A percentile compares a stretch with the other conserved stretches of the same genome.
These are phyloP conservation scores for Metellina segmentata DNA, from an alignment of 2,888 invertebrate genomes.

Conservation along the genomic window DNA sequence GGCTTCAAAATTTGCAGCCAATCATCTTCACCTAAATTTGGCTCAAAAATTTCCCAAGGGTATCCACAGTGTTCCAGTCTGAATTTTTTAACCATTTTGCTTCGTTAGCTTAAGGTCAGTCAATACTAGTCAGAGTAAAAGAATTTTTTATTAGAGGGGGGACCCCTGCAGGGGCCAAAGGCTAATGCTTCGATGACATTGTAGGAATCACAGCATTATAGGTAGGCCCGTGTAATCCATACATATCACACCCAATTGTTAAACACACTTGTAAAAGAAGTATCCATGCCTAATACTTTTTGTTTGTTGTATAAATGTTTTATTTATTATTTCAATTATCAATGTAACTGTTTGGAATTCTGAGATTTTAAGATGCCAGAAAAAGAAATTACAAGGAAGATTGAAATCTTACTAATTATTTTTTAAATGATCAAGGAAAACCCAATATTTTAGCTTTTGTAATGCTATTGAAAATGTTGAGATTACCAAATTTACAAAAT, in stretches of 20 bases:
- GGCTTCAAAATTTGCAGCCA: constrained; percentile 82
- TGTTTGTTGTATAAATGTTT: neutral
- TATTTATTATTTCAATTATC: neutral
- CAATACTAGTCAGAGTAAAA: constrained; percentile 57
- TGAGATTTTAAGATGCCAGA: neutral
- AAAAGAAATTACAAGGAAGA: neutral
- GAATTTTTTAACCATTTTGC: constrained; percentile 77
- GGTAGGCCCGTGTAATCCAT: constrained; percentile 24
- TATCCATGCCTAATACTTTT: neutral
- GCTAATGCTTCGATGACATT: neutral
- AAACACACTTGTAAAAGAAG: neutral
- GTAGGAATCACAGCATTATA: constrained; percentile 8
- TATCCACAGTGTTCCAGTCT: constrained; percentile 77
- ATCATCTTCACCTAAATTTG: constrained; percentile 81
- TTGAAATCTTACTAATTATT: neutral
- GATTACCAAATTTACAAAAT: no score
- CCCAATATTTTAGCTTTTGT: no score
- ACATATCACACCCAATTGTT: neutral
- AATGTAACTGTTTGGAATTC: neutral
- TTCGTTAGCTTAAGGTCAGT: constrained; percentile 75
- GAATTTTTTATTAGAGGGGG: constrained; percentile 64
- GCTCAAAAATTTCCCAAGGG: constrained; percentile 81
- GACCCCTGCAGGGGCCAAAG: neutral
- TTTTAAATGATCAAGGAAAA: neutral
- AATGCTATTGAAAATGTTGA: no score